Evolutionary conservation across 1,140 invertebrate genomes (phyloP).

Genomic region (Lordiphosa mommai): DNA sequence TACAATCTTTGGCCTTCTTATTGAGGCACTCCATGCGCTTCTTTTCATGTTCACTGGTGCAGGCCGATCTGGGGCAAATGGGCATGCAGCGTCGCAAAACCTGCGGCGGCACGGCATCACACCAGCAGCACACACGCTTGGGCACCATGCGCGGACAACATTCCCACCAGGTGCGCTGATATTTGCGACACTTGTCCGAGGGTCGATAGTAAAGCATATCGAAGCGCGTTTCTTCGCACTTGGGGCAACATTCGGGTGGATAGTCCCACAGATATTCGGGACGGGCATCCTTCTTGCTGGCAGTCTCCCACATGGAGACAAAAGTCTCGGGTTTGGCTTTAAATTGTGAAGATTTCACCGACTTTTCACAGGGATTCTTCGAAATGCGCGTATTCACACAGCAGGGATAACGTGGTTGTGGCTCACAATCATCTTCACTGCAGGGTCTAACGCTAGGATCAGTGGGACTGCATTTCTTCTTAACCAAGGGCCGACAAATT

Average conservation of each 20-base stretch:
- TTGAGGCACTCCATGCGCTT: slow-evolving; percentile 1
- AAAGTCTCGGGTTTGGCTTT: not conserved
- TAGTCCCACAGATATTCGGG: slow-evolving; percentile 13
- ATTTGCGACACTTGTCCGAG: slow-evolving; percentile 32
- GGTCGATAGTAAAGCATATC: slow-evolving; percentile 48
- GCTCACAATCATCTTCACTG: slow-evolving; percentile 7
- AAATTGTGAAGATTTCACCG: not conserved
- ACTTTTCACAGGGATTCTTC: not conserved
- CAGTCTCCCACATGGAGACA: slow-evolving; percentile 28
- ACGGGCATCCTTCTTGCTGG: not conserved
- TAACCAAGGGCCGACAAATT: not conserved
- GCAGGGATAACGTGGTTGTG: not conserved
- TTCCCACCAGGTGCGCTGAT: slow-evolving; percentile 65
- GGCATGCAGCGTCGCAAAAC: slow-evolving; percentile 1
- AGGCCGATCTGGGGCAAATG: slow-evolving; percentile 13
- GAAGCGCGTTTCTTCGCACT: slow-evolving; percentile 27
- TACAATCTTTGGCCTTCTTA: slow-evolving; percentile 1
- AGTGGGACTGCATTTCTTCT: slow-evolving; percentile 1
- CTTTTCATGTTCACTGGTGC: slow-evolving; percentile 1
- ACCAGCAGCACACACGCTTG: slow-evolving; percentile 36
- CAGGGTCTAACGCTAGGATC: slow-evolving; percentile 9
- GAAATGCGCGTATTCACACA: not conserved
- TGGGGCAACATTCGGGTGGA: slow-evolving; percentile 35
- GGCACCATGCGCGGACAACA: slow-evolving; percentile 44
- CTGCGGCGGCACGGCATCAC: slow-evolving; percentile 46